phyloP scores from a whole-genome alignment of 2,888 invertebrate genomes.

The Panopea generosa region DNA sequence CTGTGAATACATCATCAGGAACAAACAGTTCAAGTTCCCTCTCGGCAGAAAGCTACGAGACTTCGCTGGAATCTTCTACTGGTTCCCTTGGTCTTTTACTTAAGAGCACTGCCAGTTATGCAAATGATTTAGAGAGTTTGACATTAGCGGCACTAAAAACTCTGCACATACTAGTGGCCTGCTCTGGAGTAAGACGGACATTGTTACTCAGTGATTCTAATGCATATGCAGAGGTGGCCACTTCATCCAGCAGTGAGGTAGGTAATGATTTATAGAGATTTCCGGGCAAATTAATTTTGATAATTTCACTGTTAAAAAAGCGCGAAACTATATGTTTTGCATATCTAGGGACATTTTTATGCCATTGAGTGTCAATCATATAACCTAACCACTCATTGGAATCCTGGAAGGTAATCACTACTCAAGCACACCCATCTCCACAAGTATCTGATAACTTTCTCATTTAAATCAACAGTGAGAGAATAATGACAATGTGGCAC shows the following conservation, averaged over 20 bases:
- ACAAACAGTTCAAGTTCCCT: constrained; percentile 49
- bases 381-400: no score
- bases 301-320: no score
- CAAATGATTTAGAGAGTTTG: constrained; percentile 72
- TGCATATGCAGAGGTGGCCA: not conserved
- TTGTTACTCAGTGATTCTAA: constrained; percentile 26
- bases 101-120: constrained; percentile 69
- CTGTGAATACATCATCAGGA: constrained; percentile 9
- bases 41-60: constrained; percentile 63
- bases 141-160: constrained; percentile 65
- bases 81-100: constrained; percentile 70
- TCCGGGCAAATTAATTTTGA: no score
- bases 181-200: constrained; percentile 57
- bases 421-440: no score
- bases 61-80: constrained; percentile 71
- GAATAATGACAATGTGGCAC: no score
- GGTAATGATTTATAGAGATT: constrained; percentile 3
- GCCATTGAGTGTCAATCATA: no score
- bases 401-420: no score
- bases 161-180: constrained; percentile 63
- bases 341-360: no score
- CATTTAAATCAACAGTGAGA: no score
- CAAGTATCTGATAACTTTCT: no score
- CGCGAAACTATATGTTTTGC: no score
- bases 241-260: not conserved